Conservation (phyloP, 2,888 invertebrate species). For the Caradrina kadenii region DNA sequence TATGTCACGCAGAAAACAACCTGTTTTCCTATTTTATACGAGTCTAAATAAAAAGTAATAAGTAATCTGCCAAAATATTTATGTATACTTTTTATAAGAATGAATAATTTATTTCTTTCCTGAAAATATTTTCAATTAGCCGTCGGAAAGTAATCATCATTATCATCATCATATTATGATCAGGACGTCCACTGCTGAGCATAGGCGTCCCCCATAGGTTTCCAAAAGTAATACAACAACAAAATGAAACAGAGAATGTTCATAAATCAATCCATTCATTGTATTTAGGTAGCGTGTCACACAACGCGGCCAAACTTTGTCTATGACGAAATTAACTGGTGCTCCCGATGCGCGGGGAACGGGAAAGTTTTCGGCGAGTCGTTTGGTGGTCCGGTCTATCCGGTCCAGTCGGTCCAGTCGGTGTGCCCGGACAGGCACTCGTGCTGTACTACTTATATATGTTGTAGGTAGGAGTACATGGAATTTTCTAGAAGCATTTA, state of each 20-base stretch:
- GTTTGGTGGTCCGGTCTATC: constrained; percentile 15
- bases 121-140: background rate
- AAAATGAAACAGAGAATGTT: background rate
- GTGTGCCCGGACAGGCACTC: background rate
- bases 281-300: constrained; percentile 6
- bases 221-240: no score
- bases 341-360: constrained; percentile 7
- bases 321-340: constrained; percentile 45
- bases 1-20: no score
- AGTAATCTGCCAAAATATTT: no score
- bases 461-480: no score
- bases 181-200: no score
- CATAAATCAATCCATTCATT: constrained; percentile 12
- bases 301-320: constrained; percentile 34
- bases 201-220: no score
- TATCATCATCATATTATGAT: no score
- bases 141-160: background rate
- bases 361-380: constrained; percentile 31
- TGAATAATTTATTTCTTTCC: background rate
- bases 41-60: no score
- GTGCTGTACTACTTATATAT: background rate
- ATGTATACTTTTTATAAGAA: background rate
- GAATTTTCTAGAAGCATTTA: background rate
- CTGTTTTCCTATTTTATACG: no score
- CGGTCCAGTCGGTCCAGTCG: background rate